Percentiles rank a stretch among this genome's conserved stretches.
These are phyloP conservation scores for Euura saliciscinereae DNA, from an alignment of 1,140 invertebrate genomes.

Conservation along the genomic window DNA sequence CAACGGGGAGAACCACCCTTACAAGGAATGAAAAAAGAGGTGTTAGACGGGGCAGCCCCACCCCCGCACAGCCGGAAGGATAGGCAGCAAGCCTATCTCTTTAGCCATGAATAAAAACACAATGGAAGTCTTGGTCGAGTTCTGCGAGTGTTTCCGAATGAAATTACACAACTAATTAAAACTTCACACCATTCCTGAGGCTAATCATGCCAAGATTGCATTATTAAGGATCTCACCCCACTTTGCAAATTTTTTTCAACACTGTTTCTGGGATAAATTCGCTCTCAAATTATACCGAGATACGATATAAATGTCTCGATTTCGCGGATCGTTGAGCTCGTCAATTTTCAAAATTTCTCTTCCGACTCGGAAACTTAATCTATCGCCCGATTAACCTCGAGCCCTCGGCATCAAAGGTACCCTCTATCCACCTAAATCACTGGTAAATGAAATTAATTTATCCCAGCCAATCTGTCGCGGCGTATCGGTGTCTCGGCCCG, in stretches of 20 bases:
- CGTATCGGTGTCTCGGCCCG: slow-evolving; percentile 33
- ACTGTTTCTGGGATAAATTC: too few relatives aligned
- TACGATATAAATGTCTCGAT: neutral
- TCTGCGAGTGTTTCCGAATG: slow-evolving; percentile 54
- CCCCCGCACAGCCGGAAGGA: slow-evolving; percentile 24
- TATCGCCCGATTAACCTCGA: neutral
- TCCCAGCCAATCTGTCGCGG: slow-evolving; percentile 44
- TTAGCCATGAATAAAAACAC: slow-evolving; percentile 55
- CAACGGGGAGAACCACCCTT: neutral
- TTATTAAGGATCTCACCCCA: slow-evolving; percentile 46
- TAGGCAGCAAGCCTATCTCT: slow-evolving; percentile 33
- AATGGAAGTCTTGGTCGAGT: slow-evolving; percentile 41
- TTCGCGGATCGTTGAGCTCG: neutral
- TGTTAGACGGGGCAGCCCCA: neutral
- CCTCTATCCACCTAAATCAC: slow-evolving; percentile 35
- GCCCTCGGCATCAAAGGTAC: neutral
- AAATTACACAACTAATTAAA: slow-evolving; percentile 60
- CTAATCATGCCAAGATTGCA: slow-evolving; percentile 59
- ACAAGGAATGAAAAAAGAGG: neutral
- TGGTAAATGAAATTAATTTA: slow-evolving; percentile 48
- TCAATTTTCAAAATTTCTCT: neutral
- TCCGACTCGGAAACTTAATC: neutral
- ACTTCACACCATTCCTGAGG: slow-evolving; percentile 54
- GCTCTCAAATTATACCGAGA: too few relatives aligned
- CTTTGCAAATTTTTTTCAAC: too few relatives aligned